phyloP scores from a whole-genome alignment of 2,113 vertebrate genomes.

The Rhipidura dahli region DNA sequence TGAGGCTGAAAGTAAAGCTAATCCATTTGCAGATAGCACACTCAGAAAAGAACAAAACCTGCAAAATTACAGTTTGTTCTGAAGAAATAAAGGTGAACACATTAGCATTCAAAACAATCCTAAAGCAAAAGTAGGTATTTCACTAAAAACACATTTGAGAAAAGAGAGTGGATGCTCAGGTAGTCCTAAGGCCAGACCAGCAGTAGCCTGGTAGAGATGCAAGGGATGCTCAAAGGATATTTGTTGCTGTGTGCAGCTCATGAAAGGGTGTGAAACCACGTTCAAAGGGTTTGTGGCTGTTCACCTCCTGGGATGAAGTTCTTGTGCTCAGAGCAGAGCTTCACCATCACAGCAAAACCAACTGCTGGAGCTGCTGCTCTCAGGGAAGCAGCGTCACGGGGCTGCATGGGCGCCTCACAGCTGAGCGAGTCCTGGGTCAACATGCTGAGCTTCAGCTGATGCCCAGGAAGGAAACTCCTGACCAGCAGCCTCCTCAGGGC shows the following conservation, averaged over 20 bases:
- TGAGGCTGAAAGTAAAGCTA: constrained; percentile 5
- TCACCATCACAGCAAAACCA: not conserved
- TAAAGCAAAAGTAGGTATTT: not conserved
- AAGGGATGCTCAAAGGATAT: not conserved
- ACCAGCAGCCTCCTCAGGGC: not conserved
- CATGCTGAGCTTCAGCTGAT: not conserved
- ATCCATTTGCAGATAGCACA: not conserved
- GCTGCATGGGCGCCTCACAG: not conserved
- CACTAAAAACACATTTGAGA: not conserved
- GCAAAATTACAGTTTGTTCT: not conserved
- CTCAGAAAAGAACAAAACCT: constrained; percentile 12
- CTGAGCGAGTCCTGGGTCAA: not conserved
- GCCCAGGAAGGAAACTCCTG: not conserved
- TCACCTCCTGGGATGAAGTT: not conserved
- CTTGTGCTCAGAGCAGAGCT: not conserved
- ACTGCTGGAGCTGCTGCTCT: not conserved
- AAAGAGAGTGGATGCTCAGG: not conserved
- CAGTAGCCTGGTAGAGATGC: not conserved
- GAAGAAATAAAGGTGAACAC: not conserved
- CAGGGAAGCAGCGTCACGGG: accelerated
- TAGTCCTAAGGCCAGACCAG: not conserved
- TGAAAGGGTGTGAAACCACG: accelerated
- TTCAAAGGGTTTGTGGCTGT: not conserved
- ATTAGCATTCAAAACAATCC: not conserved
- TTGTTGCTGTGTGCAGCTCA: not conserved